Evolutionary conservation across 1,140 invertebrate genomes (phyloP), one percentile per base, ranked within the genome.

Genomic region (Babylonia areolata): DNA sequence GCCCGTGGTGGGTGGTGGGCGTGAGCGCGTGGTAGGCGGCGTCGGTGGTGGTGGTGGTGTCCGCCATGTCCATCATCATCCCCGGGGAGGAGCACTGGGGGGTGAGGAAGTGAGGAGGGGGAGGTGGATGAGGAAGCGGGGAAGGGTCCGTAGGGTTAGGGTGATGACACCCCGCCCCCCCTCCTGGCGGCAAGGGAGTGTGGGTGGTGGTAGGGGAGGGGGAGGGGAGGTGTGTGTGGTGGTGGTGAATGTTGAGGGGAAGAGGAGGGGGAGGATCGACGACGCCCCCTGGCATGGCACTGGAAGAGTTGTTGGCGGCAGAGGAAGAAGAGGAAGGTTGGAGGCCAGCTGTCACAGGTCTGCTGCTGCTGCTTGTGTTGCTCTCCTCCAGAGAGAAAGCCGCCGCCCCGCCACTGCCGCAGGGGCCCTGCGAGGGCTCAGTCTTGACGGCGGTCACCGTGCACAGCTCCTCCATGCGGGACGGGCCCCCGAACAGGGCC

Each of bases 401-500:
- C 37, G 37, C 12, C n/a, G 40, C 33, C 2, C 20, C 23, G 37
- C 75, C 82, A n/a, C n/a, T n/a, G n/a, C n/a, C n/a, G n/a, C n/a
- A n/a, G n/a, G n/a, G n/a, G n/a, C n/a, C n/a, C n/a, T n/a, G n/a
- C 23, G 31, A 23, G n/a, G 82, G 82, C 64, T 84, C 82, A n/a
- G 82, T 84, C 64, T 84, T 84, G 33, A 82, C 42, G 15, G 20
- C 79, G 17, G 46, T 39, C 5, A 39, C 37, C 0, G 64, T 33
- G 39, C 69, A 84, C 37, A 84, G 40, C 58, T 77, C 80, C 42
- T 86, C 69, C 71, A 80, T 85, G 35, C 78, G 28, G 81, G 73
- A 39, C 75, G 75, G 69, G 28, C 40, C 51, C 46, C 79, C 81
- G 85, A 86, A 73, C 54, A 77, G 42, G n/a, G 69, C 37, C 37